A percentile compares a stretch with the other conserved stretches of the same genome.
Evolutionary conservation across 2,113 vertebrate species (phyloP).

Genomic region (Myiozetetes cayanensis): DNA sequence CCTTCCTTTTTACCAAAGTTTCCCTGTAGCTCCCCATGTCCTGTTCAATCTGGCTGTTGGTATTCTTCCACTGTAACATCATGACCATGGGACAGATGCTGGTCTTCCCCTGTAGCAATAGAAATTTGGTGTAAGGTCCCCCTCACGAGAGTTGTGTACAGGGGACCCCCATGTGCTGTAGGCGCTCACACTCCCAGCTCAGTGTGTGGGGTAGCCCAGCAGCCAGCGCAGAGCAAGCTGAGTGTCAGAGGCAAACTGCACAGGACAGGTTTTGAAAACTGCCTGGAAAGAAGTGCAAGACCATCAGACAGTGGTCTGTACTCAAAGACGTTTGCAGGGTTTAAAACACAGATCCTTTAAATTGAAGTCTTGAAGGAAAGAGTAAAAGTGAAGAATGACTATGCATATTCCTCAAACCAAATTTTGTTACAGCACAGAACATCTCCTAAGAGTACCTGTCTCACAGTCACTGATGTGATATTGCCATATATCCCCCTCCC

Average conservation of each 20-base stretch:
- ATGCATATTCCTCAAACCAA: neutral
- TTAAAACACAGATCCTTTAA: neutral
- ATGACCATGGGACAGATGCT: neutral
- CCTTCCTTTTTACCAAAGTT: neutral
- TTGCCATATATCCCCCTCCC: neutral
- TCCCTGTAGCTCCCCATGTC: neutral
- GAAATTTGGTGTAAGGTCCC: rapidly evolving
- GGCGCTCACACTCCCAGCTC: neutral
- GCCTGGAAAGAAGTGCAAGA: neutral
- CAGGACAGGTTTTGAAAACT: neutral
- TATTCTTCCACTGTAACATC: neutral
- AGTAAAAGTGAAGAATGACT: neutral
- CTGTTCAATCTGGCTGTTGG: neutral
- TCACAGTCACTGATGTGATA: neutral
- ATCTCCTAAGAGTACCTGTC: neutral
- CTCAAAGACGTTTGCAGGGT: neutral
- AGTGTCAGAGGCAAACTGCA: neutral
- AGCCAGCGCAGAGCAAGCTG: neutral
- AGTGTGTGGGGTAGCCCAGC: neutral
- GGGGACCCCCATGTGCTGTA: rapidly evolving
- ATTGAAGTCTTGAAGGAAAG: neutral
- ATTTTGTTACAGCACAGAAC: neutral
- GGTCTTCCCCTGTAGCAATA: neutral
- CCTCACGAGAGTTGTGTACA: rapidly evolving
- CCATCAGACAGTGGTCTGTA: neutral